phyloP scores from a whole-genome alignment of 2,797 vertebrate genomes.

The Crax fasciolata region DNA sequence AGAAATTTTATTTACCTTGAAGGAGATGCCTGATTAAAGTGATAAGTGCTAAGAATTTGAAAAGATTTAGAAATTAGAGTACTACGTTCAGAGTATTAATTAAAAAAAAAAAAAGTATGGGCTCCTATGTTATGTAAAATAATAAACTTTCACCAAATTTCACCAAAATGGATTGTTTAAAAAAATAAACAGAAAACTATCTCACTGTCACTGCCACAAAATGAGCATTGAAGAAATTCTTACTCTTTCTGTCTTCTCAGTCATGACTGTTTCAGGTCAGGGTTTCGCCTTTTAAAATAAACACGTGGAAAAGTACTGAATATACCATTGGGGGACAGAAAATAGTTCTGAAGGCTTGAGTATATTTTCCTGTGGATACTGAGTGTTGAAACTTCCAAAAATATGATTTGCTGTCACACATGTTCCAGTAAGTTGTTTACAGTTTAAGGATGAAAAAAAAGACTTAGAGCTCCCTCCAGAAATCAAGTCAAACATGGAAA shows the following conservation, averaged over 20 bases:
- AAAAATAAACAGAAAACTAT: constrained; percentile 37
- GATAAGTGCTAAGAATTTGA: background rate
- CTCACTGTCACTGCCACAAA: constrained; percentile 54
- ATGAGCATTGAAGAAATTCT: constrained; percentile 31
- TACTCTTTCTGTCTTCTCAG: constrained; percentile 64
- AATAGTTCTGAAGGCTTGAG: constrained; percentile 72
- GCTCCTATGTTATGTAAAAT: background rate
- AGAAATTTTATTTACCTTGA: background rate
- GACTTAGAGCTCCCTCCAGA: constrained; percentile 52
- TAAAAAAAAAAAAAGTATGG: background rate
- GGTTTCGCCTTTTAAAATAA: constrained; percentile 69
- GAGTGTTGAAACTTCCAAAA: constrained; percentile 81
- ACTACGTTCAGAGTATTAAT: background rate
- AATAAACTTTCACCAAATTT: constrained; percentile 44
- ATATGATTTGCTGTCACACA: constrained; percentile 75
- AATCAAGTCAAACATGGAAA: constrained; percentile 40
- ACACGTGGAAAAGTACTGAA: constrained; percentile 82
- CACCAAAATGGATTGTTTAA: constrained; percentile 18
- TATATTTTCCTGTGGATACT: constrained; percentile 76
- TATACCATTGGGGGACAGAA: constrained; percentile 76
- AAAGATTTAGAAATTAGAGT: background rate
- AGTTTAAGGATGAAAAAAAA: constrained; percentile 3
- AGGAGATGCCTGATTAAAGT: background rate
- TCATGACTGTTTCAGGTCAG: constrained; percentile 60
- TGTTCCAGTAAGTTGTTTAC: constrained; percentile 80